These are phyloP conservation scores for Centropus unirufus DNA, from an alignment of 2,113 vertebrate genomes.

Conservation along the genomic window DNA sequence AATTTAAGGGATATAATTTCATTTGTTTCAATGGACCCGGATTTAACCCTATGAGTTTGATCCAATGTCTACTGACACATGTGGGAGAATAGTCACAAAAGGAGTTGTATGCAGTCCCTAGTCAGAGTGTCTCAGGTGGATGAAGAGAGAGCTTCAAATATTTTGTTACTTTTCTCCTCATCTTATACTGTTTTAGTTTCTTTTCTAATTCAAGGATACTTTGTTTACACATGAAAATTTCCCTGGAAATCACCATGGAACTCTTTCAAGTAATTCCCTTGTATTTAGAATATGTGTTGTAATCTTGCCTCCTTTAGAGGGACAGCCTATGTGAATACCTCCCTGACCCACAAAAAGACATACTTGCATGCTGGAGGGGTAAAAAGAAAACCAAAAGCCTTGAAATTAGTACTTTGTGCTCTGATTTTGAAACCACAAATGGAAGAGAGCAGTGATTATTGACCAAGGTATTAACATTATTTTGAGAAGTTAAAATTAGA, in stretches of 20 bases:
- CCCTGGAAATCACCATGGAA: background rate
- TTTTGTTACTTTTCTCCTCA: background rate
- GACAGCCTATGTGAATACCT: background rate
- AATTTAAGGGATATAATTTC: conserved; percentile 13
- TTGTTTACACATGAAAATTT: background rate
- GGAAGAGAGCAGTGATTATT: background rate
- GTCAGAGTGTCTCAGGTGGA: background rate
- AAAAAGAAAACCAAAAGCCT: too few species aligned
- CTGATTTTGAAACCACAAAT: background rate
- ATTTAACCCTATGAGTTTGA: background rate
- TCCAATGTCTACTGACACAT: background rate
- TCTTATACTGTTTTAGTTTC: background rate
- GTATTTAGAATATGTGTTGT: background rate
- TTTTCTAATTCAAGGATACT: background rate
- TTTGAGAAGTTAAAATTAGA: background rate
- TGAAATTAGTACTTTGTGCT: background rate
- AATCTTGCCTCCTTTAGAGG: background rate
- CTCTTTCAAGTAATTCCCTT: background rate
- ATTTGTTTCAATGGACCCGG: background rate
- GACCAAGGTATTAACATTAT: background rate
- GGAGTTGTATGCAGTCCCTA: background rate
- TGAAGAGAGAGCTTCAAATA: background rate
- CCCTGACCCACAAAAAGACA: background rate
- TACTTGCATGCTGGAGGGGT: background rate
- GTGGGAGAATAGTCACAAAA: background rate